Percentiles rank a stretch among this genome's conserved stretches.
Conservation (phyloP, 2,797 vertebrate genomes). For the Danio choprae region DNA sequence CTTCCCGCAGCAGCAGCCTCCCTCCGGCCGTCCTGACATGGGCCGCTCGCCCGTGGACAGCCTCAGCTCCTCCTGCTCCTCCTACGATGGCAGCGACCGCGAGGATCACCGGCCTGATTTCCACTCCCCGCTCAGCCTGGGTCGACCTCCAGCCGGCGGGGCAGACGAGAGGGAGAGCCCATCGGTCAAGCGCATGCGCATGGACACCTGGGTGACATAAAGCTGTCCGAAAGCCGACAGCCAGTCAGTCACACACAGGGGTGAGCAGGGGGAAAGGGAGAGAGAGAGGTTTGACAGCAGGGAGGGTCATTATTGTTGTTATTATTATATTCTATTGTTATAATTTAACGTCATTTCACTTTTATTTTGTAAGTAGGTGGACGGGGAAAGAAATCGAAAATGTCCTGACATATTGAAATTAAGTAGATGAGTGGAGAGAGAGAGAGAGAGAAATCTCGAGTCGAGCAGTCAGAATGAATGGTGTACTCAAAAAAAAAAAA, state of each 20-base stretch:
- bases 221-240: conserved; percentile 49
- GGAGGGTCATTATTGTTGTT: conserved; percentile 74
- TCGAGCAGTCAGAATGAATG: conserved; percentile 68
- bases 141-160: conserved; percentile 82
- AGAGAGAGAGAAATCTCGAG: conserved; percentile 59
- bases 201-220: conserved; percentile 99
- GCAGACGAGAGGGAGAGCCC: conserved; percentile 91
- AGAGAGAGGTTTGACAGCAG: conserved; percentile 66
- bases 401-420: conserved; percentile 87
- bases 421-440: conserved; percentile 41
- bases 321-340: conserved; percentile 66
- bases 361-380: conserved; percentile 73
- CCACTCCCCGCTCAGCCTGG: conserved; percentile 90
- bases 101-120: conserved; percentile 94
- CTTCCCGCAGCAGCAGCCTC: conserved; percentile 79
- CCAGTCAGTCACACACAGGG: conserved; percentile 61
- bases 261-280: conserved; percentile 51
- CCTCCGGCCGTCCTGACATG: conserved; percentile 88
- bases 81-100: conserved; percentile 96
- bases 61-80: conserved; percentile 98
- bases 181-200: conserved; percentile 96
- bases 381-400: conserved; percentile 65
- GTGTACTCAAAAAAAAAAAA: conserved; percentile 69
- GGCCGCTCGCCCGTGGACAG: conserved; percentile 97
- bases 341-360: conserved; percentile 79